These are phyloP conservation scores for Rynchops niger DNA, from an alignment of 2,113 vertebrate genomes.

Conservation along the genomic window DNA sequence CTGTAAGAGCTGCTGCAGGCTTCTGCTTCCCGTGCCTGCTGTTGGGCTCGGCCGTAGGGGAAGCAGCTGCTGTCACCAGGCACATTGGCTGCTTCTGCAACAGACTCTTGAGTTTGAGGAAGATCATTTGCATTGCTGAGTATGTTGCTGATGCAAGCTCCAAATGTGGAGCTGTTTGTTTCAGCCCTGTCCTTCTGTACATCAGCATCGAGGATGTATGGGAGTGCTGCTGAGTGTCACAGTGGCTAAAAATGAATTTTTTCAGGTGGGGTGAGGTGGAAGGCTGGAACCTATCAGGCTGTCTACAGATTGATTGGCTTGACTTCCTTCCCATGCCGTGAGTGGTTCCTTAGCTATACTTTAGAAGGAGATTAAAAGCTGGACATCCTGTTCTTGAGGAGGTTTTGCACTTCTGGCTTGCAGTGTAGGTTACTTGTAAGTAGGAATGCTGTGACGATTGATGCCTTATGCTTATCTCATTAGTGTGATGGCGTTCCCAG, in stretches of 20 bases:
- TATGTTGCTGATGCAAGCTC: neutral
- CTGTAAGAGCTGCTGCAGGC: neutral
- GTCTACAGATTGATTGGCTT: neutral
- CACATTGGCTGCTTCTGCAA: neutral
- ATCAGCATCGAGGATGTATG: fast-evolving
- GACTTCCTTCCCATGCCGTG: neutral
- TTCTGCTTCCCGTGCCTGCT: neutral
- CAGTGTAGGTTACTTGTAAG: neutral
- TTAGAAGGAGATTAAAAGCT: neutral
- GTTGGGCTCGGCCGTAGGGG: neutral
- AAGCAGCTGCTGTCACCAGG: constrained; percentile 14
- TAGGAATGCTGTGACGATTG: neutral
- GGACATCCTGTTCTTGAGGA: neutral
- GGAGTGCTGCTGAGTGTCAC: neutral
- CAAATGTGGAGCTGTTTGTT: neutral
- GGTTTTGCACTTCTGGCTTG: neutral
- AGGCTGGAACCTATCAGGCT: neutral
- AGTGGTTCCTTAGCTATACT: neutral
- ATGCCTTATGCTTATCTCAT: neutral
- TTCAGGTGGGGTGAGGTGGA: neutral
- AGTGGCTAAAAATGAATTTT: neutral
- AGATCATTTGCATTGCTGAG: neutral
- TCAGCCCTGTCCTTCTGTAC: neutral
- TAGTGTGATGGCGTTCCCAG: neutral
- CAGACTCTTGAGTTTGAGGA: neutral